These are phyloP conservation scores for Torymus auratus DNA, from an alignment of 2,888 invertebrate genomes.

Conservation along the genomic window DNA sequence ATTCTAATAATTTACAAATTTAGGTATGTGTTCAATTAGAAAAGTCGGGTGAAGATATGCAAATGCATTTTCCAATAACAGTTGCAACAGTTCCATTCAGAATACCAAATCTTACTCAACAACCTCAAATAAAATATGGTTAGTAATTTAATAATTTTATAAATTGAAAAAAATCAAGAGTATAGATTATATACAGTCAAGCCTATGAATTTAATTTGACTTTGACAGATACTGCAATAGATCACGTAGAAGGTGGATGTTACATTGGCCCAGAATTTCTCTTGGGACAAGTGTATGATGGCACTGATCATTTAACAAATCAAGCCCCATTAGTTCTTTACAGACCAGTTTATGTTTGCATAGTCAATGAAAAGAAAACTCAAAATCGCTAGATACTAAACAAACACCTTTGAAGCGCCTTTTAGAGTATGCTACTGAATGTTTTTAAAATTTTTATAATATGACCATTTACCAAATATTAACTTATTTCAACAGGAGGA, in stretches of 20 bases:
- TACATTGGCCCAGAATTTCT: slow-evolving; percentile 88
- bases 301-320: slow-evolving; percentile 75
- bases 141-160: slow-evolving; percentile 65
- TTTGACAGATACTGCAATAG: slow-evolving; percentile 82
- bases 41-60: slow-evolving; percentile 84
- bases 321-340: slow-evolving; percentile 80
- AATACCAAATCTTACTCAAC: slow-evolving; percentile 81
- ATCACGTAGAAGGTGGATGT: slow-evolving; percentile 86
- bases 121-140: slow-evolving; percentile 83
- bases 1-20: slow-evolving; percentile 55
- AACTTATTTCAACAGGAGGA: slow-evolving; percentile 22
- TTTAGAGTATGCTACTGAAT: slow-evolving; percentile 2
- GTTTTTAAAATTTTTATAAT: slow-evolving; percentile 17
- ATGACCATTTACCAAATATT: slow-evolving; percentile 14
- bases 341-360: slow-evolving; percentile 81
- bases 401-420: slow-evolving; percentile 3
- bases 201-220: too few species aligned
- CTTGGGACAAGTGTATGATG: slow-evolving; percentile 87
- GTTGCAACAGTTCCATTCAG: slow-evolving; percentile 86
- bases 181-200: too few species aligned
- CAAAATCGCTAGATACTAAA: slow-evolving; percentile 48
- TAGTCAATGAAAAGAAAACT: slow-evolving; percentile 67
- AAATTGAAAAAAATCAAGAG: neutral
- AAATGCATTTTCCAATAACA: slow-evolving; percentile 86
- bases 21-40: slow-evolving; percentile 85